These are phyloP conservation scores for Drosophila pseudotakahashii DNA, from an alignment of 2,888 invertebrate genomes.

Conservation along the genomic window DNA sequence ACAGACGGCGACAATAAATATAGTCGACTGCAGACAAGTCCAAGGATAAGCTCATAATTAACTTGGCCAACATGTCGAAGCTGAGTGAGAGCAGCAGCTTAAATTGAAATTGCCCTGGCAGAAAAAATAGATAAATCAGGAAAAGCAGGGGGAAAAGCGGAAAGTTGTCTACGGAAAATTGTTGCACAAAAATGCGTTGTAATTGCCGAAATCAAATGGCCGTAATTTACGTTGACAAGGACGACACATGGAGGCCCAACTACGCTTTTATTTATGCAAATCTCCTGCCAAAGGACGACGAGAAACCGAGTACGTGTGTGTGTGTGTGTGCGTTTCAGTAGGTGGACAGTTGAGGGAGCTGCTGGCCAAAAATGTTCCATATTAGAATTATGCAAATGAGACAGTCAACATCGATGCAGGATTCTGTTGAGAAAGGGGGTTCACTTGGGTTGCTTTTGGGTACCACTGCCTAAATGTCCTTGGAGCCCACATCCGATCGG, in stretches of 20 bases:
- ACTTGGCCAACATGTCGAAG: constrained; percentile 59
- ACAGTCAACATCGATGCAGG: constrained; percentile 30
- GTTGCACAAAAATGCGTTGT: constrained; percentile 78
- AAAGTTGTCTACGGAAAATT: constrained; percentile 17
- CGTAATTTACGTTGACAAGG: constrained; percentile 68
- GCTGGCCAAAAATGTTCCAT: constrained; percentile 65
- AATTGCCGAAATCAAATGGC: constrained; percentile 75
- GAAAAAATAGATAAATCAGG: constrained; percentile 22
- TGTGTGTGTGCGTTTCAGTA: background rate
- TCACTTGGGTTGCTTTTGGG: background rate
- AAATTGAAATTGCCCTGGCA: constrained; percentile 63
- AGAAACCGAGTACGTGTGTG: background rate
- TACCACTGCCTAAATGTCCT: constrained; percentile 14
- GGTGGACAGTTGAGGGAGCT: constrained; percentile 26
- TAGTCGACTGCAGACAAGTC: constrained; percentile 51
- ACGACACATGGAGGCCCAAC: constrained; percentile 23
- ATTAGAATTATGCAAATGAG: constrained; percentile 78
- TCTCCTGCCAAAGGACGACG: constrained; percentile 34
- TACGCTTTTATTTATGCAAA: constrained; percentile 73
- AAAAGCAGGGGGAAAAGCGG: background rate
- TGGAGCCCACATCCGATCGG: constrained; percentile 26
- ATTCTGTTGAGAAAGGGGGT: background rate
- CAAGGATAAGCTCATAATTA: constrained; percentile 73
- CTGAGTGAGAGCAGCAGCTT: constrained; percentile 37
- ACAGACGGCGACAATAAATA: constrained; percentile 31